Conservation (phyloP, 2,113 vertebrate species). For the Sphaerodactylus townsendi region DNA sequence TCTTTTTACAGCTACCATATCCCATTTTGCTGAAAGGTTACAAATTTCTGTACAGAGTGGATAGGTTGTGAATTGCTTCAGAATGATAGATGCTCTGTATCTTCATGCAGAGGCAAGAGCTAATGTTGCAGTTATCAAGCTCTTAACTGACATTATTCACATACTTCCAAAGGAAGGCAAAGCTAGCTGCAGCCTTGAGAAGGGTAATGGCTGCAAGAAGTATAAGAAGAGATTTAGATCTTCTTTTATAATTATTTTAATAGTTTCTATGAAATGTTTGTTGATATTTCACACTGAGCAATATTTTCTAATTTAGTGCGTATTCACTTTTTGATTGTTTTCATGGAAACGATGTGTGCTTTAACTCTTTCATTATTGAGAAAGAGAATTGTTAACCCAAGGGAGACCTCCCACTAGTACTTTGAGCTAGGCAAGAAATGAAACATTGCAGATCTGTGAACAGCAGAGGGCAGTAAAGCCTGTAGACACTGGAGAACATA, state of each 20-base stretch:
- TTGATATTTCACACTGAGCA: background rate
- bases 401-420: background rate
- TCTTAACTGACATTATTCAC: background rate
- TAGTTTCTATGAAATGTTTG: background rate
- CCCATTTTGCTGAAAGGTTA: conserved; percentile 17
- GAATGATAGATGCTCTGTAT: conserved; percentile 8
- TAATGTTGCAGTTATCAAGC: conserved; percentile 8
- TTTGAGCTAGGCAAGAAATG: background rate
- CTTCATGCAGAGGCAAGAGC: background rate
- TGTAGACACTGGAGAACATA: background rate
- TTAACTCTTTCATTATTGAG: background rate
- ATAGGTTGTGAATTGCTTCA: conserved; percentile 21
- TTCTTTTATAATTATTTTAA: conserved; percentile 1
- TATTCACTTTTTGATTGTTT: background rate
- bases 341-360: too few species aligned
- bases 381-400: background rate
- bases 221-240: background rate
- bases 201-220: background rate
- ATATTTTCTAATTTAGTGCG: background rate
- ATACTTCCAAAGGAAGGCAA: background rate
- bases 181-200: background rate
- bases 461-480: background rate
- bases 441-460: background rate
- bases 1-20: conserved; percentile 4
- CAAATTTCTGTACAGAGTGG: background rate